These are phyloP conservation scores for Campodea augens DNA, from an alignment of 1,140 invertebrate species.

Conservation along the genomic window DNA sequence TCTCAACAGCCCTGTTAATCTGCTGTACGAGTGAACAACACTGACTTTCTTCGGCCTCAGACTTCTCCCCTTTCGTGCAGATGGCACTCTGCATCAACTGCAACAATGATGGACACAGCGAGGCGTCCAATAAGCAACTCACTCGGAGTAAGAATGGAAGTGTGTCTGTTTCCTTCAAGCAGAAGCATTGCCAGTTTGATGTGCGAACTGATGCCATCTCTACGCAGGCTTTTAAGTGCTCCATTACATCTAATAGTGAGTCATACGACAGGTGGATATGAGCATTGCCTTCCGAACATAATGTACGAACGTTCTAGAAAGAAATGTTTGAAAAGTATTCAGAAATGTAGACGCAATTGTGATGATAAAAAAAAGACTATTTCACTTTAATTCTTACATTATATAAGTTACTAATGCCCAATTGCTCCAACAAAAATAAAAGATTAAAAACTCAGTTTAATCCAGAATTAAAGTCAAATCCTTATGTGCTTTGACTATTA, in stretches of 20 bases:
- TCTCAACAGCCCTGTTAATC: slow-evolving; percentile 46
- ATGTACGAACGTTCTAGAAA: slow-evolving; percentile 23
- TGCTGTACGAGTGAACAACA: slow-evolving; percentile 46
- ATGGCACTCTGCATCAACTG: slow-evolving; percentile 76
- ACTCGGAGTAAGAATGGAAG: slow-evolving; percentile 58
- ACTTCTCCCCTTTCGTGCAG: slow-evolving; percentile 25
- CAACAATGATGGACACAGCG: slow-evolving; percentile 74
- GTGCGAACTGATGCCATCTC: slow-evolving; percentile 82
- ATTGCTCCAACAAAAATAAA: no score
- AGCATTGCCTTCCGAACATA: slow-evolving; percentile 10
- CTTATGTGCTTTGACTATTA: no score
- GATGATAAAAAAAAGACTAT: no score
- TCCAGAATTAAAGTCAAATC: no score
- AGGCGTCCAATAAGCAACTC: slow-evolving; percentile 72
- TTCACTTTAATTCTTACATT: no score
- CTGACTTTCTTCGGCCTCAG: slow-evolving; percentile 44
- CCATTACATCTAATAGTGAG: slow-evolving; percentile 74
- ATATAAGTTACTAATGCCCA: no score
- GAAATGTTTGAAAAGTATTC: no score
- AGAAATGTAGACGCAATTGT: no score
- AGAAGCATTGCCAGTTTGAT: slow-evolving; percentile 88
- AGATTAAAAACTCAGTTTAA: no score
- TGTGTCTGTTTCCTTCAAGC: slow-evolving; percentile 48
- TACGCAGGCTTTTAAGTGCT: slow-evolving; percentile 82
- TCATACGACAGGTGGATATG: slow-evolving; percentile 55